Conservation (phyloP, 2,113 vertebrate genomes). For the Zosterops hypoxanthus region DNA sequence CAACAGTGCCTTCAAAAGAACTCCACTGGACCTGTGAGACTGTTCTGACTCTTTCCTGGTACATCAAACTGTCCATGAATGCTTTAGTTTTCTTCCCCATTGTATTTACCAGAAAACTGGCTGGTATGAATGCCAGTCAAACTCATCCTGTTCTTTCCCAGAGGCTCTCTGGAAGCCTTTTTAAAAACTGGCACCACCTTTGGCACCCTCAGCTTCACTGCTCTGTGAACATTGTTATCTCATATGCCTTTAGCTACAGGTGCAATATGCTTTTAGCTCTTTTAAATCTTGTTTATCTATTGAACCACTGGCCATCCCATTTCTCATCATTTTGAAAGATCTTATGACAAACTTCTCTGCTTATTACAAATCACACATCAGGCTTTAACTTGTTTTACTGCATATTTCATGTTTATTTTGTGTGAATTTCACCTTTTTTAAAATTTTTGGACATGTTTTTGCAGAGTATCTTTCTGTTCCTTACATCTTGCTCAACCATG, state of each 20-base stretch:
- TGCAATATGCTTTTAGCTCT: background rate
- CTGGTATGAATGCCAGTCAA: background rate
- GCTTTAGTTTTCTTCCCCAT: background rate
- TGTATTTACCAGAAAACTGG: background rate
- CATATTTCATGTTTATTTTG: background rate
- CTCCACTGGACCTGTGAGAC: background rate
- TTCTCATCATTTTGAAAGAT: background rate
- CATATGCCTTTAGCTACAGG: background rate
- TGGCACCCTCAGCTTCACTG: background rate
- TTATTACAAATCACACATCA: background rate
- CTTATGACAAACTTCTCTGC: background rate
- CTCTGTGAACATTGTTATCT: background rate
- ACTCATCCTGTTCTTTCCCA: background rate
- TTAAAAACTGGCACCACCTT: background rate
- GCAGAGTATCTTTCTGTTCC: background rate
- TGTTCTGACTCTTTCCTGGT: background rate
- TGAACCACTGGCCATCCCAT: background rate
- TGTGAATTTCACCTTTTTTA: background rate
- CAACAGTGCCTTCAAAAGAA: background rate
- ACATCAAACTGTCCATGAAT: background rate
- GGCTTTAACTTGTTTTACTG: background rate
- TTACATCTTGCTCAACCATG: background rate
- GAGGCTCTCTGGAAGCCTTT: background rate
- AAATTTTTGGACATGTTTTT: background rate
- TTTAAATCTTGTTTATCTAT: background rate